A percentile compares a stretch with the other conserved stretches of the same genome.
Evolutionary conservation across 2,113 vertebrate genomes (phyloP).

Genomic region (Amphiprion ocellaris): DNA sequence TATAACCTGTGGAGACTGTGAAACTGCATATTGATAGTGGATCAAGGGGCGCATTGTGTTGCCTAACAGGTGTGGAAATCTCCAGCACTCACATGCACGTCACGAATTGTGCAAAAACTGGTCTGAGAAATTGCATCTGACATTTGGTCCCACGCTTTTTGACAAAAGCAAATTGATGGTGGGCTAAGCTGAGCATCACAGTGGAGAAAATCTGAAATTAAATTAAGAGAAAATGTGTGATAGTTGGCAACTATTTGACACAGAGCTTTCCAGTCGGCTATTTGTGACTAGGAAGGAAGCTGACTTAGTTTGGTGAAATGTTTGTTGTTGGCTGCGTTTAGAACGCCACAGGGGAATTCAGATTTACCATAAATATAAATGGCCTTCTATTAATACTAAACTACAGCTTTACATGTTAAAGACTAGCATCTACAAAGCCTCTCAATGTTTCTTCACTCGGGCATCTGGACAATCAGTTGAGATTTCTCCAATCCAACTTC

Average conservation of each 20-base stretch:
- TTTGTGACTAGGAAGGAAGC: neutral
- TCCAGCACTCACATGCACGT: neutral
- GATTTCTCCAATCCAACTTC: slow-evolving; percentile 29
- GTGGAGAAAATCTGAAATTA: neutral
- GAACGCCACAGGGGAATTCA: neutral
- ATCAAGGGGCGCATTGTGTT: slow-evolving; percentile 9
- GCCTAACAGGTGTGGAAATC: slow-evolving; percentile 19
- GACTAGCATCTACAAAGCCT: neutral
- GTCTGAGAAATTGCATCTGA: slow-evolving; percentile 27
- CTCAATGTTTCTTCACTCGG: neutral
- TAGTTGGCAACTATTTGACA: slow-evolving; percentile 12
- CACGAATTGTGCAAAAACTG: neutral
- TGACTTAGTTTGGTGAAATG: neutral
- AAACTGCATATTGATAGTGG: slow-evolving; percentile 18
- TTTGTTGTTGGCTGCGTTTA: neutral
- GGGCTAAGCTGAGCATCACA: neutral
- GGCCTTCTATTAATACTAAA: neutral
- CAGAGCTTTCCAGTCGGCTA: neutral
- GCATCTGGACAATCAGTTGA: slow-evolving; percentile 14
- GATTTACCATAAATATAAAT: slow-evolving; percentile 13
- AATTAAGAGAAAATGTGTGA: slow-evolving; percentile 9
- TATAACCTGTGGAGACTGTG: neutral
- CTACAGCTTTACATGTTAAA: neutral
- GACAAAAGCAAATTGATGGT: slow-evolving; percentile 23
- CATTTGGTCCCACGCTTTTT: slow-evolving; percentile 4